These are phyloP conservation scores for Drosophila meridiana DNA, from an alignment of 2,888 invertebrate species.

Conservation along the genomic window DNA sequence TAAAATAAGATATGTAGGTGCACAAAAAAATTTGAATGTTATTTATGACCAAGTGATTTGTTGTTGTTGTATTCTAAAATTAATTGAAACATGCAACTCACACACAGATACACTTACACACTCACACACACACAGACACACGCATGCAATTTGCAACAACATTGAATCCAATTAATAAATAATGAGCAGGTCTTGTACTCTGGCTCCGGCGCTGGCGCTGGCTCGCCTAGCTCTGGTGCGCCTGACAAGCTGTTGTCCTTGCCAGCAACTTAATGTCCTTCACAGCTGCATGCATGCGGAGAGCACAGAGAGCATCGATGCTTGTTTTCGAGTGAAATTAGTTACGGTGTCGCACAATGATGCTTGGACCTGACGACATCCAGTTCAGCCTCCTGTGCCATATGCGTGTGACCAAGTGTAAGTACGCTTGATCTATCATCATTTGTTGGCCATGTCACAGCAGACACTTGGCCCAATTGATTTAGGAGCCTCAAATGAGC, in stretches of 20 bases:
- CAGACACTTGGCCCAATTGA: constrained; percentile 76
- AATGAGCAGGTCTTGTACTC: constrained; percentile 48
- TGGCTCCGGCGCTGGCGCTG: background rate
- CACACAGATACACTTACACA: background rate
- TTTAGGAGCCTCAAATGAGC: constrained; percentile 56
- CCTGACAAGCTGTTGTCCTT: constrained; percentile 48
- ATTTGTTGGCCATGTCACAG: constrained; percentile 73
- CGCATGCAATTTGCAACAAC: constrained; percentile 43
- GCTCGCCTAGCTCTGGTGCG: constrained; percentile 11
- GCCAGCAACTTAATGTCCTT: constrained; percentile 54
- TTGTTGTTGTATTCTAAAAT: constrained; percentile 18
- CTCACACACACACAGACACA: background rate
- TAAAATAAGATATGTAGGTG: constrained; percentile 30
- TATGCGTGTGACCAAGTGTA: constrained; percentile 55
- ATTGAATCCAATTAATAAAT: constrained; percentile 71
- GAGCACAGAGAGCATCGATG: background rate
- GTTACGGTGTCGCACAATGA: constrained; percentile 74
- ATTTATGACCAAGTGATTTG: constrained; percentile 23
- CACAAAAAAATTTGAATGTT: constrained; percentile 2
- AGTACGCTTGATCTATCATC: constrained; percentile 74
- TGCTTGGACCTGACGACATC: constrained; percentile 44
- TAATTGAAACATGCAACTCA: constrained; percentile 28
- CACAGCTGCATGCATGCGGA: constrained; percentile 29
- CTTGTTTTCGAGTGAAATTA: constrained; percentile 59
- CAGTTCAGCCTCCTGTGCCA: constrained; percentile 30